Percentiles rank a stretch among this genome's conserved stretches.
Evolutionary conservation across 2,113 vertebrate species (phyloP).

Genomic region (Odobenus rosmarus): DNA sequence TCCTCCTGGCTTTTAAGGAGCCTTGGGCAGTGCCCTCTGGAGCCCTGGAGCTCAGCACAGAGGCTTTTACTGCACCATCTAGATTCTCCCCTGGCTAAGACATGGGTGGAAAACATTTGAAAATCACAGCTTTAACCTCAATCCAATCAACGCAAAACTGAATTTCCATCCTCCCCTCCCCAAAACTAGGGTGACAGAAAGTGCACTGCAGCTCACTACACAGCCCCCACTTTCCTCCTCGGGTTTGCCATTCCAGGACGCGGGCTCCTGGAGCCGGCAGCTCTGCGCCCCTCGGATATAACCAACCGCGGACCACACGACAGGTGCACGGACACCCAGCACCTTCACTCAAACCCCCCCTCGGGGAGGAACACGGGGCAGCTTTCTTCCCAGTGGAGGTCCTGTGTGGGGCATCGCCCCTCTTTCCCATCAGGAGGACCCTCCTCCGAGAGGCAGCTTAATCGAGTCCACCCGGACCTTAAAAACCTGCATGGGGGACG

Average conservation of each 20-base stretch:
- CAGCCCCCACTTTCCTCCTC: neutral
- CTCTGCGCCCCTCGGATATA: rapidly evolving
- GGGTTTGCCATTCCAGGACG: rapidly evolving
- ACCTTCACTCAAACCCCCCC: neutral
- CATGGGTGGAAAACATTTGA: neutral
- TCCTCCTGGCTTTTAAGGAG: neutral
- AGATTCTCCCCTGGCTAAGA: too few relatives aligned
- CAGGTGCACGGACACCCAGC: rapidly evolving
- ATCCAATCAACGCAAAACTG: neutral
- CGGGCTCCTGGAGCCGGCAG: neutral
- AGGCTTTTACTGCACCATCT: neutral
- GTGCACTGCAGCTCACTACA: rapidly evolving
- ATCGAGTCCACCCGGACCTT: constrained; percentile 50
- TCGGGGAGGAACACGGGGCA: neutral
- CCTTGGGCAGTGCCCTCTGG: rapidly evolving
- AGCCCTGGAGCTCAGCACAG: neutral
- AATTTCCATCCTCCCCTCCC: neutral
- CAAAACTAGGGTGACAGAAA: too few relatives aligned
- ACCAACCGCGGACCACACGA: rapidly evolving
- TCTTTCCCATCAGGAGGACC: neutral
- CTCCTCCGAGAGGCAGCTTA: constrained; percentile 47
- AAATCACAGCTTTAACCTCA: neutral
- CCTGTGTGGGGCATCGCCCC: neutral
- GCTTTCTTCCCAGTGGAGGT: neutral
- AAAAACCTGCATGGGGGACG: constrained; percentile 42